These are phyloP conservation scores for Cyrtodaria siliqua DNA, from an alignment of 2,888 invertebrate genomes.

Conservation along the genomic window DNA sequence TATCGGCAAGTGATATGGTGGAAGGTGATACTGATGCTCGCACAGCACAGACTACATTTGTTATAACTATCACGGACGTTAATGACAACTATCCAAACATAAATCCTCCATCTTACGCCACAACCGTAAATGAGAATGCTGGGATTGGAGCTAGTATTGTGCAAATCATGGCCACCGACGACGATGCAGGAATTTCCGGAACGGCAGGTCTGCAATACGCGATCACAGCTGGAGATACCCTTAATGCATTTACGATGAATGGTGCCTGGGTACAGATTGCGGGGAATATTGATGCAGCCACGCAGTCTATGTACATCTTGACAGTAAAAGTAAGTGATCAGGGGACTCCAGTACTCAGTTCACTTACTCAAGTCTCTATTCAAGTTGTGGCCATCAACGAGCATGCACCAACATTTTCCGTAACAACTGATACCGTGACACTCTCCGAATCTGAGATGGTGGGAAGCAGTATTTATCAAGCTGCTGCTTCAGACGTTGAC, in stretches of 20 bases:
- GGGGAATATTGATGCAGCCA: slow-evolving; percentile 74
- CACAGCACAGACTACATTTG: slow-evolving; percentile 89
- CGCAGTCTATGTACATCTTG: slow-evolving; percentile 65
- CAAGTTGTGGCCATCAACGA: slow-evolving; percentile 75
- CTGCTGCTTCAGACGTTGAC: slow-evolving; percentile 73
- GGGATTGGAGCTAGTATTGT: slow-evolving; percentile 43
- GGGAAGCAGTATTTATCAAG: slow-evolving; percentile 67
- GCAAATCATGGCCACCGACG: slow-evolving; percentile 59
- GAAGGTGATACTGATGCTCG: slow-evolving; percentile 51
- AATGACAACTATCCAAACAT: slow-evolving; percentile 98
- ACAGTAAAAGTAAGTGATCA: slow-evolving; percentile 73
- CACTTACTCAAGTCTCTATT: slow-evolving; percentile 67
- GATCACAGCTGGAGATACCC: slow-evolving; percentile 67
- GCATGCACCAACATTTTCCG: slow-evolving; percentile 70
- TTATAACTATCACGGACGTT: slow-evolving; percentile 96
- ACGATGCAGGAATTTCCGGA: slow-evolving; percentile 68
- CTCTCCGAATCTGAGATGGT: slow-evolving; percentile 67
- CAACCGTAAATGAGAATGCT: slow-evolving; percentile 95
- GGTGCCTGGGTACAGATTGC: slow-evolving; percentile 60
- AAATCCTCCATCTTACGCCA: slow-evolving; percentile 96
- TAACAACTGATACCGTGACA: slow-evolving; percentile 58
- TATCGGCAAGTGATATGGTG: slow-evolving; percentile 66
- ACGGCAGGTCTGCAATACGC: slow-evolving; percentile 66
- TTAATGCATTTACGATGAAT: slow-evolving; percentile 55
- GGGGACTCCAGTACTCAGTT: slow-evolving; percentile 67